A percentile compares a stretch with the other conserved stretches of the same genome.
Evolutionary conservation across 2,797 vertebrate species (phyloP).

Genomic region (Amazonetta brasiliensis): DNA sequence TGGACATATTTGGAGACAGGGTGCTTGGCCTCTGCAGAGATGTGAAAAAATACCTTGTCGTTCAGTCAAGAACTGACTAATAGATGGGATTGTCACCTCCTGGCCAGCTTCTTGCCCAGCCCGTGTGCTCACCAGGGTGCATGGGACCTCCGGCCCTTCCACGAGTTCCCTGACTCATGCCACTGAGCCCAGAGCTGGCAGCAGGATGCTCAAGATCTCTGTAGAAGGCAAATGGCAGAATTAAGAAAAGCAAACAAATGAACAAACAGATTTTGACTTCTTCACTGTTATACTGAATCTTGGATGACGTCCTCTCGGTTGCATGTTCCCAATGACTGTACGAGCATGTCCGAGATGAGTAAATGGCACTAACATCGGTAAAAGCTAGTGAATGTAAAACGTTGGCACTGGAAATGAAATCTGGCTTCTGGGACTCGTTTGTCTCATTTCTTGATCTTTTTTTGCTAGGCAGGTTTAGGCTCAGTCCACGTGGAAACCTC

Average conservation of each 20-base stretch:
- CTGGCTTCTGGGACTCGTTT: background rate
- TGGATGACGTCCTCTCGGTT: background rate
- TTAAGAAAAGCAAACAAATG: background rate
- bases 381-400: background rate
- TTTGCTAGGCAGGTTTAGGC: background rate
- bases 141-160: background rate
- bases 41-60: background rate
- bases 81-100: background rate
- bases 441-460: constrained; percentile 2
- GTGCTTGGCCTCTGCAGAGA: background rate
- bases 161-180: background rate
- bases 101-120: background rate
- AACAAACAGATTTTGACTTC: background rate
- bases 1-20: background rate
- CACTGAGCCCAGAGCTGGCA: background rate
- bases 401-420: constrained; percentile 22
- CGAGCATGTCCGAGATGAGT: constrained; percentile 6
- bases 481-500: background rate
- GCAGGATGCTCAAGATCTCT: background rate
- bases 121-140: background rate
- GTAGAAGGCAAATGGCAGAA: background rate
- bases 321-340: background rate
- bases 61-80: background rate
- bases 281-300: background rate
- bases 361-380: background rate